Percentiles rank a stretch among this genome's conserved stretches.
phyloP scores from a whole-genome alignment of 2,113 vertebrate genomes.

The Equus przewalskii region DNA sequence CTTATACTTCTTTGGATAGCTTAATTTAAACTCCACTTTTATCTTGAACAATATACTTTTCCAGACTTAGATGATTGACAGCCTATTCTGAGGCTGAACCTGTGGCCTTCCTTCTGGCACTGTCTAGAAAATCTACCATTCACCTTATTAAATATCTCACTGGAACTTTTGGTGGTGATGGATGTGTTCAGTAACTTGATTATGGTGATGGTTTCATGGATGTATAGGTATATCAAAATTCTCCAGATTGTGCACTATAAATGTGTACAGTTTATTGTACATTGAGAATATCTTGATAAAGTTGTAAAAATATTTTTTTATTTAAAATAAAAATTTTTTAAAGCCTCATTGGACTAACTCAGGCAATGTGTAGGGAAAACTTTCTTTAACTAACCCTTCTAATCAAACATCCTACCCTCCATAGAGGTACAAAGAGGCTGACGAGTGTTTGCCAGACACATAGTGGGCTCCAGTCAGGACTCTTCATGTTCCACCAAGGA shows the following conservation, averaged over 20 bases:
- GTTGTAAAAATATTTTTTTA: background rate
- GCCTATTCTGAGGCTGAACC: background rate
- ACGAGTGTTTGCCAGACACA: background rate
- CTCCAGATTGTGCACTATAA: background rate
- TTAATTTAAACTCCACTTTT: conserved; percentile 10
- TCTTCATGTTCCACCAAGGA: background rate
- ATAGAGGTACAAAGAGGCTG: background rate
- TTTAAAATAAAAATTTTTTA: background rate
- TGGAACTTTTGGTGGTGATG: background rate
- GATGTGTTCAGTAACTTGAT: background rate
- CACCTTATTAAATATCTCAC: background rate
- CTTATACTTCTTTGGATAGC: background rate
- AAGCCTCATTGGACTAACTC: background rate
- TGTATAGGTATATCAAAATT: background rate
- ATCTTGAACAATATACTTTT: conserved; percentile 1
- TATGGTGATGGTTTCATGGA: background rate
- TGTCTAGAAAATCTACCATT: background rate
- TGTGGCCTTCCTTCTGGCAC: background rate
- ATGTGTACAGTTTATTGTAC: background rate
- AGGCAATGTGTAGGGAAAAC: background rate
- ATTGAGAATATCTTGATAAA: background rate
- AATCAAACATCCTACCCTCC: background rate
- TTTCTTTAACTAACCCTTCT: background rate
- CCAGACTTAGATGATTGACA: conserved; percentile 7
- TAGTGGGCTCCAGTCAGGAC: background rate